Conservation (phyloP, 1,140 invertebrate genomes). For the Euglossa dilemma region DNA sequence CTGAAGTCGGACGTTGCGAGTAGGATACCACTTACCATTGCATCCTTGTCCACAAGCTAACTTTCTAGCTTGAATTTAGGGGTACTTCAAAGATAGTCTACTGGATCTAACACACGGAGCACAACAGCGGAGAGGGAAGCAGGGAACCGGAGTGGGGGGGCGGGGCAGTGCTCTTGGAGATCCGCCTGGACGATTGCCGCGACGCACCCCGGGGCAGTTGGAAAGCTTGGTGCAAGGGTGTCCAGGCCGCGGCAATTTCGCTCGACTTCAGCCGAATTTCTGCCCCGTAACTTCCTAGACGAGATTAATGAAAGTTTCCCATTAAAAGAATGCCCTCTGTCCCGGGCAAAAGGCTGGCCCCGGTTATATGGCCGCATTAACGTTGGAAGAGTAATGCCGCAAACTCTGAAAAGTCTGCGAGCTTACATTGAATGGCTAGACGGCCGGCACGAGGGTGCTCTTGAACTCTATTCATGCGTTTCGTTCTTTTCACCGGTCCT, state of each 20-base stretch:
- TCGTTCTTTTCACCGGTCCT: slow-evolving; percentile 49
- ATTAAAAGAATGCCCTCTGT: slow-evolving; percentile 54
- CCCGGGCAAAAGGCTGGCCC: slow-evolving; percentile 35
- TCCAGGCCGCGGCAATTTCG: slow-evolving; percentile 12
- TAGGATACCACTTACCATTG: too few species aligned
- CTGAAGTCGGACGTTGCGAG: too few species aligned
- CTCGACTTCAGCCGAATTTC: slow-evolving; percentile 3
- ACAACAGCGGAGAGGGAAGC: too few species aligned
- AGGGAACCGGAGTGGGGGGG: too few species aligned
- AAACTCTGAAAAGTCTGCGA: slow-evolving; percentile 65
- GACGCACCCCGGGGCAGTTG: too few species aligned
- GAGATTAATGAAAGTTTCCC: slow-evolving; percentile 56
- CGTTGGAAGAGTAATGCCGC: slow-evolving; percentile 54
- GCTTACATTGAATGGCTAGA: slow-evolving; percentile 64
- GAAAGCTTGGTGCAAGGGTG: not conserved
- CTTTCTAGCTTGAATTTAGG: too few species aligned
- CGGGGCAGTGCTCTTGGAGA: too few species aligned
- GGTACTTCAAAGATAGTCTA: too few species aligned
- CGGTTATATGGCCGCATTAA: slow-evolving; percentile 46
- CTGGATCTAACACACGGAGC: too few species aligned
- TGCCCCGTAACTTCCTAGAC: slow-evolving; percentile 36
- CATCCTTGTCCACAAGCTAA: too few species aligned
- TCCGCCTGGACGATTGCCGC: too few species aligned
- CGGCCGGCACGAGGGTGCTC: slow-evolving; percentile 58
- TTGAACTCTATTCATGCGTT: slow-evolving; percentile 71